These are phyloP conservation scores for Penaeus monodon DNA, from an alignment of 2,888 invertebrate genomes.

Conservation along the genomic window DNA sequence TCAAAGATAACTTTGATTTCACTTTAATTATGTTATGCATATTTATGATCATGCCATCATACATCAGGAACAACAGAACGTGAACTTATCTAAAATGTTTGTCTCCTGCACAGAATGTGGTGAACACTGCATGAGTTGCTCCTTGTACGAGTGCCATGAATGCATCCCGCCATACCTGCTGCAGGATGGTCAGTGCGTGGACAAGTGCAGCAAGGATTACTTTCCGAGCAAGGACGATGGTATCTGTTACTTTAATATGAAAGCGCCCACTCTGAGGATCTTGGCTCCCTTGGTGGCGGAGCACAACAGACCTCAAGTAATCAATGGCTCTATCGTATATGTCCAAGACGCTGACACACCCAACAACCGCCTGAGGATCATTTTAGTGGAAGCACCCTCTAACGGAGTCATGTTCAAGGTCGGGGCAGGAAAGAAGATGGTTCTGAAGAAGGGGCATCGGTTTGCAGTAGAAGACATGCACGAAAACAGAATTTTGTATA, in stretches of 20 bases:
- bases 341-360: slow-evolving; percentile 58
- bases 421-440: slow-evolving; percentile 19
- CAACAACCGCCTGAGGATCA: slow-evolving; percentile 28
- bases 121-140: slow-evolving; percentile 50
- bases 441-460: slow-evolving; percentile 26
- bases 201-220: slow-evolving; percentile 54
- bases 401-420: slow-evolving; percentile 49
- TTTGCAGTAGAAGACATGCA: slow-evolving; percentile 39
- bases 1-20: neutral
- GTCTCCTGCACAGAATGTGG: slow-evolving; percentile 56
- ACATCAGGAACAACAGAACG: neutral
- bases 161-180: slow-evolving; percentile 48
- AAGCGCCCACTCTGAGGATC: slow-evolving; percentile 40
- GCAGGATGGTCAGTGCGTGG: slow-evolving; percentile 59
- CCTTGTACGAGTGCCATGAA: slow-evolving; percentile 56
- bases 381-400: slow-evolving; percentile 48
- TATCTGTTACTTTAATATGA: slow-evolving; percentile 52
- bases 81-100: slow-evolving; percentile 3
- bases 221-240: slow-evolving; percentile 32
- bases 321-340: slow-evolving; percentile 55
- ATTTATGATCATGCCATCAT: neutral
- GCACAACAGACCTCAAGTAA: slow-evolving; percentile 34
- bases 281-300: slow-evolving; percentile 48
- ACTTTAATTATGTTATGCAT: neutral
- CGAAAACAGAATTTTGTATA: slow-evolving; percentile 48